Conservation (phyloP, 2,113 vertebrate genomes). For the Saguinus imperator region DNA sequence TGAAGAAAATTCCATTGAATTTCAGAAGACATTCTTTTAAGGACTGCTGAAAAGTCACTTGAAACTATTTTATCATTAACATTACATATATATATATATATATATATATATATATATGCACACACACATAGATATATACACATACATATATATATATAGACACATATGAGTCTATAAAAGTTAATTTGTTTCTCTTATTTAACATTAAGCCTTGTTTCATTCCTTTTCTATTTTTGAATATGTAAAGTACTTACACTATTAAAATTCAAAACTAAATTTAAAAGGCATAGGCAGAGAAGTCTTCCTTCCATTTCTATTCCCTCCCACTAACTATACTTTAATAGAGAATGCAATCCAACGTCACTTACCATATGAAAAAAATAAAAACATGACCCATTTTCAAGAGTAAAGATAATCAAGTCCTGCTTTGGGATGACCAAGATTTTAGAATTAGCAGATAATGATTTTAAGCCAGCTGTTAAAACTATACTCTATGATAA, state of each 20-base stretch:
- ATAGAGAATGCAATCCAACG: background rate
- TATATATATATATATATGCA: too few species aligned
- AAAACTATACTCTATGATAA: background rate
- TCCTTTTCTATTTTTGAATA: background rate
- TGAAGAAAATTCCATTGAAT: background rate
- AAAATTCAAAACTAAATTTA: background rate
- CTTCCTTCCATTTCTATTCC: background rate
- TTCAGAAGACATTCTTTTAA: background rate
- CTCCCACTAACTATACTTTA: background rate
- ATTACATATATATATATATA: background rate
- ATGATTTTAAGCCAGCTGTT: background rate
- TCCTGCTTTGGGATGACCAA: background rate
- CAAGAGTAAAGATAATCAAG: background rate
- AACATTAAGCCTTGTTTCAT: background rate
- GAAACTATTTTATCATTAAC: background rate
- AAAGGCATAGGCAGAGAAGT: too few species aligned
- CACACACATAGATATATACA: background rate
- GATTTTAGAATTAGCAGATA: background rate
- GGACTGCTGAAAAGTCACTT: background rate
- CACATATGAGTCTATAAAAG: background rate
- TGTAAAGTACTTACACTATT: background rate
- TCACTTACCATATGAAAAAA: background rate
- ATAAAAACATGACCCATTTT: background rate
- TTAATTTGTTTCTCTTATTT: background rate
- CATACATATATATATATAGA: background rate